phyloP scores from a whole-genome alignment of 2,888 invertebrate genomes.

The Acronicta leporina region DNA sequence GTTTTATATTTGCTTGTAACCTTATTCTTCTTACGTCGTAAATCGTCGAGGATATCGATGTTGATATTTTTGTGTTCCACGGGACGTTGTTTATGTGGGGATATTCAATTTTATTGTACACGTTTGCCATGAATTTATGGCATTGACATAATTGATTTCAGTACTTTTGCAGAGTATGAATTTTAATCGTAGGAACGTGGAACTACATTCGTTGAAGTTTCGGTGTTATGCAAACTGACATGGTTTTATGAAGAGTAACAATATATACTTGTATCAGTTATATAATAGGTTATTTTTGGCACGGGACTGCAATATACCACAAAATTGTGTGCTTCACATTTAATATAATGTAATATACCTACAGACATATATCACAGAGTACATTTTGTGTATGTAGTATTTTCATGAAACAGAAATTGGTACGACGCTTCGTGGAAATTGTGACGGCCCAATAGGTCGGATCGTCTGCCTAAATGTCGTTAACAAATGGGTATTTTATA shows the following conservation, averaged over 20 bases:
- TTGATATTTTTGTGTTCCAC: constrained; percentile 36
- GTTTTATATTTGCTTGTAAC: constrained; percentile 36
- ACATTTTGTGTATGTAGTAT: no score
- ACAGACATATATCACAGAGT: no score
- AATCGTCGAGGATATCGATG: constrained; percentile 32
- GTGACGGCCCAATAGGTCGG: background rate
- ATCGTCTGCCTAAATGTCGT: constrained; percentile 3
- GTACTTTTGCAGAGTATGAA: constrained; percentile 9
- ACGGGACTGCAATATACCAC: no score
- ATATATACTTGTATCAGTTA: no score
- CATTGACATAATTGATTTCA: constrained; percentile 16
- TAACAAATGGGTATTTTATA: constrained; percentile 13
- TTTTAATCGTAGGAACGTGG: constrained; percentile 11
- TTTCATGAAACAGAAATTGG: background rate
- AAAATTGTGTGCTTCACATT: no score
- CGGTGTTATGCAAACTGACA: constrained; percentile 1
- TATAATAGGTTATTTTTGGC: background rate
- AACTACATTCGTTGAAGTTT: constrained; percentile 15
- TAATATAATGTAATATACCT: no score
- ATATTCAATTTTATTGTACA: constrained; percentile 37
- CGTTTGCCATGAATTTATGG: constrained; percentile 20
- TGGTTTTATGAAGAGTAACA: background rate
- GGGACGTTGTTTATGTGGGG: constrained; percentile 28
- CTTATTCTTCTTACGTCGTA: constrained; percentile 24
- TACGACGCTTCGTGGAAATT: constrained; percentile 3